phyloP scores from a whole-genome alignment of 1,140 invertebrate species.

The Nymphalis io region DNA sequence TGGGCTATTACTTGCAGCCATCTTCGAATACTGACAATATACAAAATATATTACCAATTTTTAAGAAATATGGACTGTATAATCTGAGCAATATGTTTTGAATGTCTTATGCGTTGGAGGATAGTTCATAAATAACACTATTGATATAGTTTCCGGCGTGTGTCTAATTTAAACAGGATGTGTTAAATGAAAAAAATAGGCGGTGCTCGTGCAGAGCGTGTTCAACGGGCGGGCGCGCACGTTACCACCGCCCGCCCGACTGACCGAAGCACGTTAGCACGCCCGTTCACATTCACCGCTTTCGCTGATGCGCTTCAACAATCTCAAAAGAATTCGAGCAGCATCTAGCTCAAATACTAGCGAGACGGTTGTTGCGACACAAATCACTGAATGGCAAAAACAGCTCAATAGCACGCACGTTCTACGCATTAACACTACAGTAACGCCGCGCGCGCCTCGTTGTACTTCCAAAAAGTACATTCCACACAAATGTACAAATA shows the following conservation, averaged over 20 bases:
- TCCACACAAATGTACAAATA: not conserved
- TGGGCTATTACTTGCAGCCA: not conserved
- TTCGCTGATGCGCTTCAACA: not conserved
- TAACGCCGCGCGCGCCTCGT: not conserved
- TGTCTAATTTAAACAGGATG: not conserved
- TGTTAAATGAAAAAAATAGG: conserved; percentile 14
- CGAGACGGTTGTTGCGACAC: not conserved
- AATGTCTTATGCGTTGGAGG: too few relatives aligned
- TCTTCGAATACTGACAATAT: not conserved
- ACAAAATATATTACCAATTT: too few relatives aligned
- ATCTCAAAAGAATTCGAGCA: conserved; percentile 9
- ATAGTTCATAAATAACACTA: not conserved
- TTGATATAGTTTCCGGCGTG: not conserved
- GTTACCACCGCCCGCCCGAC: conserved; percentile 50
- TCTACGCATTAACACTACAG: conserved; percentile 15
- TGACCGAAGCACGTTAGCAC: conserved; percentile 41
- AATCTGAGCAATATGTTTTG: too few relatives aligned
- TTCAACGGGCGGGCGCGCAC: conserved; percentile 44
- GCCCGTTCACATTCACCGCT: conserved; percentile 38
- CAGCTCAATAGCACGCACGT: conserved; percentile 13
- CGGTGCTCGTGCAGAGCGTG: conserved; percentile 15
- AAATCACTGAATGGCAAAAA: conserved; percentile 19
- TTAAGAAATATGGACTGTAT: not conserved
- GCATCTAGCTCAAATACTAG: not conserved
- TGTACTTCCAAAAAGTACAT: not conserved